Base-by-base conservation (phyloP, 1,140 invertebrate species). In the Tetranychus cinnabarinus region DNA sequence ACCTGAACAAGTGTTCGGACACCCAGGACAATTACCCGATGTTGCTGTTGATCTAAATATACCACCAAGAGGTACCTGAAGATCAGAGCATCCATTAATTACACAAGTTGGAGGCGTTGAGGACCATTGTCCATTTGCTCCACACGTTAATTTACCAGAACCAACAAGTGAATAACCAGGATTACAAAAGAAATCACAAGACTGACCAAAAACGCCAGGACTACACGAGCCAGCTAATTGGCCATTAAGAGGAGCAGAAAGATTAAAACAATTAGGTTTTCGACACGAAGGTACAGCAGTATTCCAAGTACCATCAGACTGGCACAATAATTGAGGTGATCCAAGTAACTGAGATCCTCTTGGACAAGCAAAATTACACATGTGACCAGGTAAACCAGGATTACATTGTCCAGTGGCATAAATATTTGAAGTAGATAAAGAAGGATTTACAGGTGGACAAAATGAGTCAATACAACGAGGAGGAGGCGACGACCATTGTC, bases 91-190 rank as follows among this genome's bases (percentile, higher is more conserved):
- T 2, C 15, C 33, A 33, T 15, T 39, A n/a, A 15, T 36, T 8
- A 42, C 23, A 34, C 65, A 66, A 1, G 39, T 60, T 23, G 65
- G 68, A 56, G 35, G 63, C n/a, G 42, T 61, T 45, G 42, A 15
- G 35, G 59, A 60, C 59, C 59, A 60, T n/a, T 50, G 46, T 7
- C 59, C 59, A 52, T 6, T 50, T n/a, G 59, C 1, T 33, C 2
- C 10, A 35, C 59, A 60, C 13, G 23, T n/a, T 31, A 52, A 48
- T 12, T 34, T 15, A n/a, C 7, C 3, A 8, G 31, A 36, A 7
- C 59, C 59, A 39, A 36, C 35, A 2, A 60, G 7, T 36, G 34
- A n/a, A 31, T 52, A 60, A 39, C 48, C 59, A 31, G 33, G 23
- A 54, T 48, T 34, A 54, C 59, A 60, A 2, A 34, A 42, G 15